A percentile compares a stretch with the other conserved stretches of the same genome.
Evolutionary conservation across 2,797 vertebrate species (phyloP).

Genomic region (Lophotriccus pileatus): DNA sequence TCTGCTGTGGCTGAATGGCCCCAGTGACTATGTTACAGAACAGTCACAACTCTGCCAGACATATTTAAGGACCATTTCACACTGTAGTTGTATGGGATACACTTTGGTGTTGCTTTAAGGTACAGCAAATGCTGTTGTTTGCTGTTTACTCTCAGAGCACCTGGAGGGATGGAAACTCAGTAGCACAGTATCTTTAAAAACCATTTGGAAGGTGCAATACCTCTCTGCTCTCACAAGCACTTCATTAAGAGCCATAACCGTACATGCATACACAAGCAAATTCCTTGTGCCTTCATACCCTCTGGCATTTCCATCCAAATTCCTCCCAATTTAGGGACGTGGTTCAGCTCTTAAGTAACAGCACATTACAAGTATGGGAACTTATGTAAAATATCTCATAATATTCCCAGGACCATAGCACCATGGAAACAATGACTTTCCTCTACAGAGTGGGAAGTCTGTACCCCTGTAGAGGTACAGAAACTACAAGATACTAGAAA

Average conservation of each 20-base stretch:
- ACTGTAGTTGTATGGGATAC: not conserved
- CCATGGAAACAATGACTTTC: not conserved
- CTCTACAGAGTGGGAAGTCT: not conserved
- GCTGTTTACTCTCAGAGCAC: not conserved
- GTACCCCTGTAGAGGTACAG: not conserved
- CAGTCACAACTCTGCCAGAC: not conserved
- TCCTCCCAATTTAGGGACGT: not conserved
- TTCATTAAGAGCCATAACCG: accelerated
- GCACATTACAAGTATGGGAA: not conserved
- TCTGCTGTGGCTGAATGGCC: not conserved
- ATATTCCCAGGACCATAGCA: not conserved
- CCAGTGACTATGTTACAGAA: accelerated
- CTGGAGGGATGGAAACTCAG: not conserved
- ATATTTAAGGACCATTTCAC: not conserved
- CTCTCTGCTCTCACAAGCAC: not conserved
- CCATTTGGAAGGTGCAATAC: not conserved
- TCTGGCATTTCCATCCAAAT: not conserved
- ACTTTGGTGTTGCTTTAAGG: not conserved
- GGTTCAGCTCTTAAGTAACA: not conserved
- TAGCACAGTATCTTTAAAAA: not conserved
- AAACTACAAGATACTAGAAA: not conserved
- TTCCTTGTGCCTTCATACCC: not conserved
- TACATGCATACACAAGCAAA: not conserved
- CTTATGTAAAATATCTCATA: not conserved
- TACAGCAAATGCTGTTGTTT: not conserved